Evolutionary conservation across 2,113 vertebrate species (phyloP).

Genomic region (Urocynchramus pylzowi): DNA sequence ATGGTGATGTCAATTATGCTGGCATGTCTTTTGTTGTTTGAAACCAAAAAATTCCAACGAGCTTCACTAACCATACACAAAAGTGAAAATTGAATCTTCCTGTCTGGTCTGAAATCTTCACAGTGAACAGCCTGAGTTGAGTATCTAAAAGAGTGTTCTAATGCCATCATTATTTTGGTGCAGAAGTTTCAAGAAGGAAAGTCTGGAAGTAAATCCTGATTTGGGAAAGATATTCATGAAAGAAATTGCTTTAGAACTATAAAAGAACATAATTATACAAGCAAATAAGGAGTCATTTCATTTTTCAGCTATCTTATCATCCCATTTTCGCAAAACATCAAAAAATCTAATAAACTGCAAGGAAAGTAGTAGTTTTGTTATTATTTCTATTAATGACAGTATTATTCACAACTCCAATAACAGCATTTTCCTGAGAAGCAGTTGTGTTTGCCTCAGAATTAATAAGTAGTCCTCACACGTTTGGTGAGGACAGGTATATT

Average conservation of each 20-base stretch:
- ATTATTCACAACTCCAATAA: neutral
- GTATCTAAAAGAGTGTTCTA: neutral
- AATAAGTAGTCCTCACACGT: neutral
- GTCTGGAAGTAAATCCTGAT: neutral
- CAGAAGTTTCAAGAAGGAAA: neutral
- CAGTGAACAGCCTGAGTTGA: neutral
- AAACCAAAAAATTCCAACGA: neutral
- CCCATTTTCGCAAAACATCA: neutral
- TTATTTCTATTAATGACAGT: neutral
- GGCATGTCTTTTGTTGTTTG: neutral
- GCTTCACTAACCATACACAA: neutral
- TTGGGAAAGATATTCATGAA: neutral
- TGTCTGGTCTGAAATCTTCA: neutral
- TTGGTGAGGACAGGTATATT: neutral
- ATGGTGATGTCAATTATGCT: neutral
- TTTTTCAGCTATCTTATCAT: neutral
- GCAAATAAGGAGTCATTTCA: neutral
- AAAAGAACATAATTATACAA: fast-evolving
- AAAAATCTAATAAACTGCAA: neutral
- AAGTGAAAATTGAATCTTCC: neutral
- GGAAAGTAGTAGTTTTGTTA: neutral
- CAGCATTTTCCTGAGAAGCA: neutral
- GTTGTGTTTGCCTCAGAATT: neutral
- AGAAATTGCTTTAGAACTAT: neutral
- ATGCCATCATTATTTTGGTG: neutral